Evolutionary conservation across 2,113 vertebrate species (phyloP), one percentile per base, ranked within the genome.

Genomic region (Terrapene triunguis): DNA sequence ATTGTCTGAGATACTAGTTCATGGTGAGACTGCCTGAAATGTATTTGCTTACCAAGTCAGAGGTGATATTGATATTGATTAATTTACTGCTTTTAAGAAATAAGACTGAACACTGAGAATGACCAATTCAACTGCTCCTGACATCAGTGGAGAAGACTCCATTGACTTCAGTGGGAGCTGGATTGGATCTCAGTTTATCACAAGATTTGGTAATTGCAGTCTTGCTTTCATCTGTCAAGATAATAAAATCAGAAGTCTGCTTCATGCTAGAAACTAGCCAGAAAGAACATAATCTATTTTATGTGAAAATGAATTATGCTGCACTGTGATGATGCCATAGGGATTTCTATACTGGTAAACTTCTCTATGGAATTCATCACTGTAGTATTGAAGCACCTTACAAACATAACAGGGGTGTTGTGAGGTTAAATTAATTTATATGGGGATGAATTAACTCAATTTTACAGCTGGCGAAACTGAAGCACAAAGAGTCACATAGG

Each of bases 401-500:
- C 29, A 89, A 59, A 17, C 95, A 89, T 95, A 96, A 62, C 29
- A 32, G 57, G 57, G 27, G 29, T 6, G 6, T 38, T 38, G 65
- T 72, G n/a, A n/a, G 19, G n/a, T 38, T 38, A 72, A 38, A 38
- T 72, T 72, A 4, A 38, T 21, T 38, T 22, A 38, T 72, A 38
- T 38, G 5, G 55, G 38, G 92, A 87, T 74, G 82, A 96, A 94
- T 96, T 88, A 92, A 92, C 92, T 90, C 89, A 89, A 48, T 91
- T 83, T 88, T 96, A 93, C 1, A 62, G 57, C 57, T 59, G 57
- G 57, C 2, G 25, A 59, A 55, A 59, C 48, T 88, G n/a, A 74
- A 79, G 42, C 84, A 87, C n/a, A 82, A 74, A 22, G 94, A 92
- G 57, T 84, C 85, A 57, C 57, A 89, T 0, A 0, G 82, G 42